Evolutionary conservation across 2,888 invertebrate species (phyloP).

Genomic region (Temnothorax rugatulus): DNA sequence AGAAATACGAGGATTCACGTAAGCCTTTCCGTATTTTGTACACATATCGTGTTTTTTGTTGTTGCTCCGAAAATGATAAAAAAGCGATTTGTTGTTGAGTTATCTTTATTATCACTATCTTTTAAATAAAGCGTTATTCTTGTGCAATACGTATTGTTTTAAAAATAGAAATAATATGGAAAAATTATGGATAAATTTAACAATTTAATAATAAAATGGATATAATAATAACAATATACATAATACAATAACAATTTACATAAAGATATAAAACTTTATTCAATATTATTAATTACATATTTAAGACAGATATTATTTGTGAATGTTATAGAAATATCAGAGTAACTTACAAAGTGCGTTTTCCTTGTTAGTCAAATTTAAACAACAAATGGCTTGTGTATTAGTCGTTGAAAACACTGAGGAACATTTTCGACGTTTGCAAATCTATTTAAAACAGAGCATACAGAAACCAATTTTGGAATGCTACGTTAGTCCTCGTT

Average conservation of each 20-base stretch:
- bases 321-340: slow-evolving; percentile 10
- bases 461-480: slow-evolving; percentile 14
- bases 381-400: background rate
- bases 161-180: background rate
- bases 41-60: background rate
- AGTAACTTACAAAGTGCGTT: background rate
- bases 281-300: background rate
- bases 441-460: background rate
- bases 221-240: background rate
- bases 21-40: slow-evolving; percentile 35
- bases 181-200: slow-evolving; percentile 22
- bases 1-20: slow-evolving; percentile 58
- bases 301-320: background rate
- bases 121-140: background rate
- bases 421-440: background rate
- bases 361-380: slow-evolving; percentile 10
- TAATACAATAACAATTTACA: background rate
- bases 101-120: background rate
- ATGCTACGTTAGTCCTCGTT: slow-evolving; percentile 63
- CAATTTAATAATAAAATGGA: background rate
- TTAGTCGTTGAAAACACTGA: background rate
- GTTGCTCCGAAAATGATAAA: background rate
- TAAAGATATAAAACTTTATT: background rate
- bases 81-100: background rate
- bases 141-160: background rate